Conservation (phyloP, 1,140 invertebrate genomes). For the Chironomus striatipennis region DNA sequence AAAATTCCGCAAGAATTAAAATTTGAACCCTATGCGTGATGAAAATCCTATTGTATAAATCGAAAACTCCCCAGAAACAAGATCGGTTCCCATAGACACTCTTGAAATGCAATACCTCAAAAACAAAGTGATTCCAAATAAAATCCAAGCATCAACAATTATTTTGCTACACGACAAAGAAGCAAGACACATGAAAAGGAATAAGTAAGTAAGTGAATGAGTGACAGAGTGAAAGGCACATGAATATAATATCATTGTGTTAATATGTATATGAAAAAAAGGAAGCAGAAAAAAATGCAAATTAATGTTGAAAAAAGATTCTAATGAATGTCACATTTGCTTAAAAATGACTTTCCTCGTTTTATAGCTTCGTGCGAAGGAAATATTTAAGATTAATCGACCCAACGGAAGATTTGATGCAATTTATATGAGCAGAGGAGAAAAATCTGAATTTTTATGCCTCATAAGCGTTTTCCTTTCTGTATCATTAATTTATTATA, state of each 20-base stretch:
- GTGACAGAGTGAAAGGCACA: too few relatives aligned
- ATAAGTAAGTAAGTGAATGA: background rate
- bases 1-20: too few relatives aligned
- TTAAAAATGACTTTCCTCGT: background rate
- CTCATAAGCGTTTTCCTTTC: background rate
- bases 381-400: background rate
- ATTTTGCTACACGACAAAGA: background rate
- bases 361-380: background rate
- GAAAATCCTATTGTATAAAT: too few relatives aligned
- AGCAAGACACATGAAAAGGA: background rate
- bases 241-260: too few relatives aligned
- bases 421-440: background rate
- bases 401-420: background rate
- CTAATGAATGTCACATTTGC: background rate
- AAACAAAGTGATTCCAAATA: too few relatives aligned
- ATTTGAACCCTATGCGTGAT: too few relatives aligned
- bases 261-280: too few relatives aligned
- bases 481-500: background rate
- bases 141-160: too few relatives aligned
- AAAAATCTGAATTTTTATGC: background rate
- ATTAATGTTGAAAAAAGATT: conserved; percentile 2
- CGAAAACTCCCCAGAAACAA: too few relatives aligned
- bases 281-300: background rate
- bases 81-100: too few relatives aligned
- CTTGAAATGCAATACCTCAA: too few relatives aligned